phyloP scores from a whole-genome alignment of 92 coral and sea anemone genomes.

The Virgularia gustaviana region DNA sequence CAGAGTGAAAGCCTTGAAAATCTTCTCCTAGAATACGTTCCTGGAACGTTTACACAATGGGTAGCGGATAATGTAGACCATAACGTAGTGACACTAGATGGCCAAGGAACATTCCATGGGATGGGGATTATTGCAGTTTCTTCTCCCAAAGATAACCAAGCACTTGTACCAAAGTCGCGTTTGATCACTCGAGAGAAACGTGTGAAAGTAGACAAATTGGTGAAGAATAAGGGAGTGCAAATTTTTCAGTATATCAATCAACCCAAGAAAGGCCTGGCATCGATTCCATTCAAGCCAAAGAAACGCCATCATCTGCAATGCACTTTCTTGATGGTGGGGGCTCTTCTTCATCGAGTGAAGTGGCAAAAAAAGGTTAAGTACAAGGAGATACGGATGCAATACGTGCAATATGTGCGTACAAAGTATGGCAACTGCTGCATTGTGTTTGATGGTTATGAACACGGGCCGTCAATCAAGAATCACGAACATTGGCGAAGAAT shows the following conservation, averaged over 20 bases:
- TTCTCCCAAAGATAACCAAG: constrained; percentile 31
- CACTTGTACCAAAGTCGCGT: constrained; percentile 26
- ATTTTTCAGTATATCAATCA: constrained; percentile 13
- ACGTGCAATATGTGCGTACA: constrained; percentile 20
- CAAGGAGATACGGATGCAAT: constrained; percentile 12
- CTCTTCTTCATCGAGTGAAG: constrained; percentile 3
- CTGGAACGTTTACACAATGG: constrained; percentile 14
- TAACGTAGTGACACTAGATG: constrained; percentile 3
- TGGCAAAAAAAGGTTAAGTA: constrained; percentile 19
- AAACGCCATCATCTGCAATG: background rate
- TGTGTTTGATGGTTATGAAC: constrained; percentile 32
- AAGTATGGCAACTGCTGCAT: constrained; percentile 20
- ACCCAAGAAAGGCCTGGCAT: constrained; percentile 26
- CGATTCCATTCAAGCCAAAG: constrained; percentile 25
- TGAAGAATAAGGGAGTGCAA: constrained; percentile 28
- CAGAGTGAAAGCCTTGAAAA: constrained; percentile 40
- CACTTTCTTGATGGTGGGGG: constrained; percentile 22
- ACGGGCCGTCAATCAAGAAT: constrained; percentile 28
- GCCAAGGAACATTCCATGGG: background rate
- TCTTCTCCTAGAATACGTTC: constrained; percentile 10
- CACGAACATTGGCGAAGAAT: constrained; percentile 20
- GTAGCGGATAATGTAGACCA: constrained; percentile 1
- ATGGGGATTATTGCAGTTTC: constrained; percentile 39
- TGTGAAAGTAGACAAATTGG: constrained; percentile 14
- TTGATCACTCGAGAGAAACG: constrained; percentile 17